Evolutionary conservation across 2,113 vertebrate genomes (phyloP), one percentile per base, ranked within the genome.

Genomic region (Zosterops japonicus): DNA sequence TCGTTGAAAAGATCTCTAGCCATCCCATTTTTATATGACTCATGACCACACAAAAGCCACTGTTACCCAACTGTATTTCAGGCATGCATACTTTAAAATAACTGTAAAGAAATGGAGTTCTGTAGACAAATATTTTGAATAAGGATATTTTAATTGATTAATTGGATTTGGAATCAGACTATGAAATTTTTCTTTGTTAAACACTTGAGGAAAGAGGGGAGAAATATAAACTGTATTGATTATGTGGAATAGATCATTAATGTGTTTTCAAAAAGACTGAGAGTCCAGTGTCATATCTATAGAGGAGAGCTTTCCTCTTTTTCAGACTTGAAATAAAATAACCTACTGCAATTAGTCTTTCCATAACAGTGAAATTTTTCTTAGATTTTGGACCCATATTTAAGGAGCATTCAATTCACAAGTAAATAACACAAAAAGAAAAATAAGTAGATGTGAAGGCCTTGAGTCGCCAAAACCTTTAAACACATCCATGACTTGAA

Each of bases 81-180:
- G 35, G 14, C 21, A 61, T 39, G 77, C 23, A 64, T 23, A 14
- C 95, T 85, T 86, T 95, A 81, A 89, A 94, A 79, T 94, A 80
- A 92, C 33, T 31, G 18, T 70, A 61, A 82, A 76, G 63, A 65
- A 90, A 24, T n/a, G 9, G 50, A 87, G 24, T 72, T 91, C 53
- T 85, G 39, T 41, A 77, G 61, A 80, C 46, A 95, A 92, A 80
- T 89, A 72, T 94, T 96, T 97, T 85, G 24, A 65, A 60, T 89
- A 44, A 72, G 60, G 28, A 13, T 84, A 60, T 84, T 95, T 94
- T 85, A 89, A 69, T 76, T 94, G 87, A 80, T 87, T 94, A 29
- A 59, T 42, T 60, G 19, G 50, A 25, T 25, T 86, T 94, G 59
- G 71, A 94, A 70, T 65, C 21, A 46, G 78, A 21, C 39, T 50